Evolutionary conservation across 2,797 vertebrate genomes (phyloP).

Genomic region (Thunnus albacares): DNA sequence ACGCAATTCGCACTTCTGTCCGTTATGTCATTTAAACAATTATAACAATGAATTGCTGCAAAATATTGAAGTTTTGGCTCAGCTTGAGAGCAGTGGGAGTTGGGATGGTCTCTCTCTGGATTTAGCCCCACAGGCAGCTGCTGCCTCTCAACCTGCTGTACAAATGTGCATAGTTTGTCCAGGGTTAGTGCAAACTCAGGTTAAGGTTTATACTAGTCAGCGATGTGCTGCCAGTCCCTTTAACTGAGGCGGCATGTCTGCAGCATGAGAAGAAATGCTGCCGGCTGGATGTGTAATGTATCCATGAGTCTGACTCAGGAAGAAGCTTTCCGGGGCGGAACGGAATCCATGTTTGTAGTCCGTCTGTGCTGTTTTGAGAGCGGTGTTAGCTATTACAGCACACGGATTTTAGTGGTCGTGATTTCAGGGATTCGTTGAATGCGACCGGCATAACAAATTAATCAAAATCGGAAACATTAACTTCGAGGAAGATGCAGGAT

Average conservation of each 20-base stretch:
- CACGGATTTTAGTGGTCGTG: slow-evolving; percentile 2
- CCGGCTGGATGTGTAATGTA: not conserved
- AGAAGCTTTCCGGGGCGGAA: too few relatives aligned
- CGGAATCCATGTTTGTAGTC: slow-evolving; percentile 51
- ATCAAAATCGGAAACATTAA: not conserved
- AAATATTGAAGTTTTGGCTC: too few relatives aligned
- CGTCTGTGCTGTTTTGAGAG: not conserved
- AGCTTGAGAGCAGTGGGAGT: too few relatives aligned
- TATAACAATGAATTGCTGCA: too few relatives aligned
- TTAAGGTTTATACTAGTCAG: not conserved
- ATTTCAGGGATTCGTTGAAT: slow-evolving; percentile 27
- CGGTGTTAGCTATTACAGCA: not conserved
- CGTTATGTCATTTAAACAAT: too few relatives aligned
- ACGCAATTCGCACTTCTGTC: too few relatives aligned
- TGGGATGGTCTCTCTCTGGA: not conserved
- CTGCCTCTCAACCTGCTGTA: not conserved
- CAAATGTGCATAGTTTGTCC: not conserved
- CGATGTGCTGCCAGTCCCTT: not conserved
- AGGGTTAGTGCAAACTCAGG: not conserved
- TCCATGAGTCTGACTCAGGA: not conserved
- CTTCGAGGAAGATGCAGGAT: slow-evolving; percentile 75
- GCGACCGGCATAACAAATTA: not conserved
- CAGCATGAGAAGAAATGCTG: not conserved
- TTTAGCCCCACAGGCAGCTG: not conserved
- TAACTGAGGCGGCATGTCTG: not conserved